phyloP scores from a whole-genome alignment of 2,113 vertebrate genomes.

The Laterallus jamaicensis region DNA sequence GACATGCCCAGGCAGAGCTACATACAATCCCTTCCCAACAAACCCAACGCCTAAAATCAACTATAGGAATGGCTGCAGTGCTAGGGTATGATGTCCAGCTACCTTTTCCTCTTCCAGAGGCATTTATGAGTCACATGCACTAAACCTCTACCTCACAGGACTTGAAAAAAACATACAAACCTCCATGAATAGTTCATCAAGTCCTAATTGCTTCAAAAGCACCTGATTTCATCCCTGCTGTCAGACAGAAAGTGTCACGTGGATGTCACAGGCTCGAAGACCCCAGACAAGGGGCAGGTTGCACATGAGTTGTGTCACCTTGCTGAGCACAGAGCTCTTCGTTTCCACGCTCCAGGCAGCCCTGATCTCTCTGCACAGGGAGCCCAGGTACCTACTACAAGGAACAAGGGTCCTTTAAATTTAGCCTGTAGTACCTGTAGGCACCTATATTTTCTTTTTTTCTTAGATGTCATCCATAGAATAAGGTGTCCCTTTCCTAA shows the following conservation, averaged over 20 bases:
- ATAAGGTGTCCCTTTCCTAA: neutral
- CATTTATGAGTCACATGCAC: neutral
- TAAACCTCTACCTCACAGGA: neutral
- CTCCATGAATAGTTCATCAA: neutral
- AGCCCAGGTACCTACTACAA: neutral
- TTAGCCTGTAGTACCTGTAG: neutral
- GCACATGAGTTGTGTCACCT: neutral
- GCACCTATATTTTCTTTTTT: neutral
- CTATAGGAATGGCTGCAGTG: neutral
- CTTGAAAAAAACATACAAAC: neutral
- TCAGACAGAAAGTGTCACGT: neutral
- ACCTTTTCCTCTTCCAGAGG: neutral
- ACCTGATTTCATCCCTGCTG: neutral
- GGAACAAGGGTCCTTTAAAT: neutral
- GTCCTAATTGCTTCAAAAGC: neutral
- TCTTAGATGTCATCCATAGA: neutral
- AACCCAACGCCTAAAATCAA: neutral
- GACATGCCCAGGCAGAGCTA: neutral
- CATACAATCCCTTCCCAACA: no score
- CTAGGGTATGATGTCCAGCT: neutral
- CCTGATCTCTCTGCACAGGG: neutral
- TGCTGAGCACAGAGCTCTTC: neutral
- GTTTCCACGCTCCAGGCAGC: neutral
- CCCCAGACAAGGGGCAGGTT: neutral
- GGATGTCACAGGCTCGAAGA: neutral